Conservation (phyloP, 1,140 invertebrate species). For the Zaprionus ghesquierei region DNA sequence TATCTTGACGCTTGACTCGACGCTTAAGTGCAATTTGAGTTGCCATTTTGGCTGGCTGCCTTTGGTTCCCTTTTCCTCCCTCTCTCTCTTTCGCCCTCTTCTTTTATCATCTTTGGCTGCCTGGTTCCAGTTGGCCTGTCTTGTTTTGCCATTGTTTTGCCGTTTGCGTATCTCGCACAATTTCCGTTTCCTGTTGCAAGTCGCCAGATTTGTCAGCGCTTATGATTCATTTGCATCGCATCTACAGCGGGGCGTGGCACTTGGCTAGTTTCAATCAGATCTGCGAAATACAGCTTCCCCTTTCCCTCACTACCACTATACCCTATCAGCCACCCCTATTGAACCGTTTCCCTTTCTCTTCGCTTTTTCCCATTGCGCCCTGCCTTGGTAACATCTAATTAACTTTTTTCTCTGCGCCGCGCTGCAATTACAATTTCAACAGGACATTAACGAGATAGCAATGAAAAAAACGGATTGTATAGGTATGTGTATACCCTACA, state of each 20-base stretch:
- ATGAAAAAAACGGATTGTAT: slow-evolving; percentile 1
- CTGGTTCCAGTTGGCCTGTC: neutral
- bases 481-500: neutral
- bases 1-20: slow-evolving; percentile 77
- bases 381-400: slow-evolving; percentile 67
- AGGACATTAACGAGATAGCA: slow-evolving; percentile 40
- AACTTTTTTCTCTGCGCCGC: slow-evolving; percentile 42
- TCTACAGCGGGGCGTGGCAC: neutral
- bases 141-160: slow-evolving; percentile 46
- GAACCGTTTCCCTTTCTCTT: neutral
- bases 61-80: neutral
- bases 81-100: neutral
- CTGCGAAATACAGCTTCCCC: neutral
- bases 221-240: slow-evolving; percentile 35
- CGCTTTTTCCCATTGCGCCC: slow-evolving; percentile 5
- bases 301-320: neutral
- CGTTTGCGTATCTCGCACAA: slow-evolving; percentile 62
- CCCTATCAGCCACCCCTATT: neutral
- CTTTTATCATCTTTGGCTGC: neutral
- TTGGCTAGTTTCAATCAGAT: slow-evolving; percentile 42
- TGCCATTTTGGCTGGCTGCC: slow-evolving; percentile 64
- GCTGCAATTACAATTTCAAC: slow-evolving; percentile 62
- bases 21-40: slow-evolving; percentile 79
- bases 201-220: slow-evolving; percentile 15
- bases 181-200: slow-evolving; percentile 71